Evolutionary conservation across 2,797 vertebrate species (phyloP).

Genomic region (Gymnothorax javanicus): DNA sequence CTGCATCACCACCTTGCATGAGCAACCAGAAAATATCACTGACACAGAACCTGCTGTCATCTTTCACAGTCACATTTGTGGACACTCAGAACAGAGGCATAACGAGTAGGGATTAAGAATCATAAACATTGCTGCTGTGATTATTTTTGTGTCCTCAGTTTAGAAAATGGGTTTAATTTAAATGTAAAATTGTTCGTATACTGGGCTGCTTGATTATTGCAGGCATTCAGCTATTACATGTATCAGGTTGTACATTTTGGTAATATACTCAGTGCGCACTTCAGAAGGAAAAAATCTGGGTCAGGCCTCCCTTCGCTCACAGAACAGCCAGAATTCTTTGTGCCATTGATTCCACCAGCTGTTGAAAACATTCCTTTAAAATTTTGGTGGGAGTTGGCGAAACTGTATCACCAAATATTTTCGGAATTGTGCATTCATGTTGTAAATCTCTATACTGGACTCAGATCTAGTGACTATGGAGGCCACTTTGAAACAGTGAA

Average conservation of each 20-base stretch:
- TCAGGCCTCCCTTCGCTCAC: too few relatives aligned
- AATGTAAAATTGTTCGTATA: background rate
- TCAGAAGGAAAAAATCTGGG: too few relatives aligned
- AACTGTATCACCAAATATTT: too few relatives aligned
- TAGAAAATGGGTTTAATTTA: background rate
- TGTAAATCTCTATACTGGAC: too few relatives aligned
- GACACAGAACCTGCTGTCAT: background rate
- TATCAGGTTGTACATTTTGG: background rate
- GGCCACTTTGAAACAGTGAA: too few relatives aligned
- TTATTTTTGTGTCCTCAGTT: background rate
- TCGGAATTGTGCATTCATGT: too few relatives aligned
- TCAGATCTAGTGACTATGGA: too few relatives aligned
- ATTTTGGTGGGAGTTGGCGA: too few relatives aligned
- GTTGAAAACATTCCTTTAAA: too few relatives aligned
- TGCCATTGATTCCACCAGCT: too few relatives aligned
- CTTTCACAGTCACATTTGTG: conserved; percentile 31
- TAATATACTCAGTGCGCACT: background rate
- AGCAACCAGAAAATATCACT: background rate
- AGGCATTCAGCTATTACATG: background rate
- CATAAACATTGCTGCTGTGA: conserved; percentile 11
- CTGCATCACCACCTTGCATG: conserved; percentile 12
- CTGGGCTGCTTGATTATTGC: background rate
- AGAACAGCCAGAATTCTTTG: too few relatives aligned
- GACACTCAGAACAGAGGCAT: conserved; percentile 28
- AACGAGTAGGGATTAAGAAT: conserved; percentile 26